Evolutionary conservation across 1,140 invertebrate genomes (phyloP), one percentile per base, ranked within the genome.

Genomic region (Drosophila nikananu): DNA sequence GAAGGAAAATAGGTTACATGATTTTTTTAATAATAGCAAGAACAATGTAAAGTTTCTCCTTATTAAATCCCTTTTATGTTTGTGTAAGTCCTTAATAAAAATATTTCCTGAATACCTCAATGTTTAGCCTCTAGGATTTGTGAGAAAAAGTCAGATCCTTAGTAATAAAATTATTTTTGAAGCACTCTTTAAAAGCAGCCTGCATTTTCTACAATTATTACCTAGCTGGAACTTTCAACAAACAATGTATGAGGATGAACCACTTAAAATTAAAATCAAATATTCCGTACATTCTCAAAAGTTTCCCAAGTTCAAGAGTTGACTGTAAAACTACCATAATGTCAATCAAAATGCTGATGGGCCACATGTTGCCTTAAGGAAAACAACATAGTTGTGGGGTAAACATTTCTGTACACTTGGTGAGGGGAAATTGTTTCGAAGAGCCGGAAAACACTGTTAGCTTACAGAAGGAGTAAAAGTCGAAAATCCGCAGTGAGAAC

Each of bases 311-410:
- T 73, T 74, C 55, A 73, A 73, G 71, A 52, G 46, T 19, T 30
- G 68, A 74, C 67, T 74, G 23, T 51, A 41, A 73, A 73, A 61
- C 54, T 72, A 61, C 44, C 32, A 60, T 61, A 52, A 73, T 61
- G 68, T 73, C 68, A 73, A 74, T 73, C 71, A 74, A 61, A 74
- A 51, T 61, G 54, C 68, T 73, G 71, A 78, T 70, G 64, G 76
- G 76, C 75, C 75, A 78, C 75, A 78, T 78, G 75, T 78, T 78
- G 75, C 75, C 74, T 41, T 9, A 25, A 21, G 52, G 9, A 62
- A 13, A 21, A 30, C 37, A 44, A 32, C 27, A 60, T 27, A 48
- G 21, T 57, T 57, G 9, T 3, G 15, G 15, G 21, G 21, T 17
- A 9, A 73, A 49, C 19, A 65, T 35, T 30, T 72, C 66, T 19